phyloP scores from a whole-genome alignment of 2,797 vertebrate species.

The Mormyrus hasselquistii region DNA sequence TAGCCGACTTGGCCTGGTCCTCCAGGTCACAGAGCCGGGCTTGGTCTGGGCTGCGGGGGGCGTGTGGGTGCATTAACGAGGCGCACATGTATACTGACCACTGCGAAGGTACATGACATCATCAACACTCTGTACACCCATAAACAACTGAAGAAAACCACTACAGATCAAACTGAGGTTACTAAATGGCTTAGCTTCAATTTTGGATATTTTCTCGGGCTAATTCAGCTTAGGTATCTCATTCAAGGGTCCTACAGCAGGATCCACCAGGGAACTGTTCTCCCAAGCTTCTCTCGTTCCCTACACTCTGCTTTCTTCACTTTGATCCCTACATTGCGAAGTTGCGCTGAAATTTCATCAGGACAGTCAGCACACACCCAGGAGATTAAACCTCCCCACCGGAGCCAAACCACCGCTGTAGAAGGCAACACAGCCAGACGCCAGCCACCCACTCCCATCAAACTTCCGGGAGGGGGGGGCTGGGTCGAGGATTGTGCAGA shows the following conservation, averaged over 20 bases:
- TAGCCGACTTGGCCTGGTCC: conserved; percentile 79
- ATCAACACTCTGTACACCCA: background rate
- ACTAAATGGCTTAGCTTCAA: background rate
- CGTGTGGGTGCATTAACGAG: background rate
- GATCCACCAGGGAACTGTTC: background rate
- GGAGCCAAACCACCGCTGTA: background rate
- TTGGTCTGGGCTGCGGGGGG: conserved; percentile 77
- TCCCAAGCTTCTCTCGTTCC: background rate
- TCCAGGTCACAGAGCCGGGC: conserved; percentile 84
- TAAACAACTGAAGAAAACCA: background rate
- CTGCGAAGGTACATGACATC: background rate
- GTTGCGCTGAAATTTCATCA: background rate
- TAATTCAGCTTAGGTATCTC: background rate
- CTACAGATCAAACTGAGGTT: background rate
- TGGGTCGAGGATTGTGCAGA: conserved; percentile 2
- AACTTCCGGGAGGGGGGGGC: background rate
- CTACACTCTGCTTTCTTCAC: background rate
- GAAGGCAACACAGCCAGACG: background rate
- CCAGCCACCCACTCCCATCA: background rate
- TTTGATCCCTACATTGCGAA: background rate
- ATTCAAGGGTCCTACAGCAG: background rate
- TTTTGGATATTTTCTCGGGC: background rate
- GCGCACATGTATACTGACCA: background rate
- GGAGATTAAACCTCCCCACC: background rate
- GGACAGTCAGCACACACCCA: background rate